These are phyloP conservation scores for Contarinia nasturtii DNA, from an alignment of 1,140 invertebrate genomes.

Conservation along the genomic window DNA sequence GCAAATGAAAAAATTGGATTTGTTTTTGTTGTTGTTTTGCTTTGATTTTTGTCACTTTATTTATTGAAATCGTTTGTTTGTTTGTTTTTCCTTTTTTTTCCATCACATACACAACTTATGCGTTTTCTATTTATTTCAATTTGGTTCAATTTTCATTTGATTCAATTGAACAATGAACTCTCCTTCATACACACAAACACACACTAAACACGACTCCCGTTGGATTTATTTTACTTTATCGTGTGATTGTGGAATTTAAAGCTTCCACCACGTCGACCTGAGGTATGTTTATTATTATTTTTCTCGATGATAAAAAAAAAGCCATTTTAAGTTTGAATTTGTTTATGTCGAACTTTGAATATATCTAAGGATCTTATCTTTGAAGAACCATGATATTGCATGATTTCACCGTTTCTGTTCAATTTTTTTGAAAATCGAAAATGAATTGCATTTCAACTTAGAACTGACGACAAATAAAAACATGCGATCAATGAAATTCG, in stretches of 20 bases:
- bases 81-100: neutral
- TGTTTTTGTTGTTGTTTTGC: neutral
- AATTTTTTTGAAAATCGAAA: too few relatives aligned
- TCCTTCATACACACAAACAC: neutral
- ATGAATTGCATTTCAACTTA: too few relatives aligned
- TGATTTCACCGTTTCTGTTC: too few relatives aligned
- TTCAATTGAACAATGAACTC: too few relatives aligned
- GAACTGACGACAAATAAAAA: too few relatives aligned
- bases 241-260: slow-evolving; percentile 15
- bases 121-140: neutral
- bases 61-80: neutral
- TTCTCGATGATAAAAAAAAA: too few relatives aligned
- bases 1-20: neutral
- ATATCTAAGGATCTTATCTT: too few relatives aligned
- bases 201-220: neutral
- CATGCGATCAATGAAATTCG: too few relatives aligned
- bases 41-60: neutral
- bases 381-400: too few relatives aligned
- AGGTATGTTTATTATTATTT: slow-evolving; percentile 37
- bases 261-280: slow-evolving; percentile 64
- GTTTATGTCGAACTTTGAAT: too few relatives aligned
- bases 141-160: too few relatives aligned
- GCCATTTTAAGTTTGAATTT: too few relatives aligned
- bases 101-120: neutral
- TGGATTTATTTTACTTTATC: neutral